Evolutionary conservation across 2,797 vertebrate genomes (phyloP), one percentile per base, ranked within the genome.

Genomic region (Euthynnus affinis): DNA sequence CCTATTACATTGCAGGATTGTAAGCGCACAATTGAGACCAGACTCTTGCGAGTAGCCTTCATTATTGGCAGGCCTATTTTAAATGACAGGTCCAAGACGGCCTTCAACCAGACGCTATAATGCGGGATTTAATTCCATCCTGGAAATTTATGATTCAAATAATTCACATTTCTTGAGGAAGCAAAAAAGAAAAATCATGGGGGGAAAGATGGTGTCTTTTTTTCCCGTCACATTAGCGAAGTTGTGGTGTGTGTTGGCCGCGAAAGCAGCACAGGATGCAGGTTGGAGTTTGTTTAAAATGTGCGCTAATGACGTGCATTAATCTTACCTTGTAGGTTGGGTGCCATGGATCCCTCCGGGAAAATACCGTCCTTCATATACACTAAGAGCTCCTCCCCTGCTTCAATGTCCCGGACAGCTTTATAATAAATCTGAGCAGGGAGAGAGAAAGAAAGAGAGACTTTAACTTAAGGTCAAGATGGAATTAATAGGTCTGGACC

Each of bases 351-450:
- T 91, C 96, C 97, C 66, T 98, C 96, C 2, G 97, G 95, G 92
- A 97, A 99, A 88, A 96, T 92, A 49, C 96, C 96, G 93, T 99
- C 98, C 95, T 98, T 99, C 96, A 97, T 95, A 81, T 96, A 98
- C 88, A 98, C 96, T 93, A 99, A 93, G 76, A 99, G 95, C 95
- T 99, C 98, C 93, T 99, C 97, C 83, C 98, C 98, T 0, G 97
- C 96, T 87, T 98, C 97, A 66, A 98, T 97, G 91, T 99, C 97
- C 92, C 97, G 97, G 88, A 98, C 97, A 91, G 98, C 96, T 96
- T 98, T 99, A 89, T 99, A 99, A 94, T 97, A 99, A 88, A 99
- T 95, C 98, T 99, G 80, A 65, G 44, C 82, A 66, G 74, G 84
- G 34, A 80, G 20, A 84, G 40, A 84, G 18, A 84, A 40, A 82